A percentile compares a stretch with the other conserved stretches of the same genome.
phyloP scores from a whole-genome alignment of 1,140 invertebrate genomes.

The Holotrichia oblita region DNA sequence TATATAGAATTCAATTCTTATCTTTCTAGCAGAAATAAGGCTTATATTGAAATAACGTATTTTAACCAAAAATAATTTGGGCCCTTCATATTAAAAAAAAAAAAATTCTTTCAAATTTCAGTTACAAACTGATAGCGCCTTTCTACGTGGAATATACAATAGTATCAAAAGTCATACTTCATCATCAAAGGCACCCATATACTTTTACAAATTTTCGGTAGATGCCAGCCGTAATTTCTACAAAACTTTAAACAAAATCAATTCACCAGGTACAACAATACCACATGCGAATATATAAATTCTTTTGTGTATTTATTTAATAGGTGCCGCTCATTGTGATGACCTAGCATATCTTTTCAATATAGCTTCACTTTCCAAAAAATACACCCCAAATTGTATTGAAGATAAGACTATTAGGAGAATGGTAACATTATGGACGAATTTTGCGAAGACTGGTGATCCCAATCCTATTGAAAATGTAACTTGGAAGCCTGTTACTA shows the following conservation, averaged over 20 bases:
- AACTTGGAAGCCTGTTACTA: constrained; percentile 47
- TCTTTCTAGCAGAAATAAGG: too few species aligned
- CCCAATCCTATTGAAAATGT: constrained; percentile 50
- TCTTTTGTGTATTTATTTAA: background rate
- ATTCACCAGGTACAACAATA: background rate
- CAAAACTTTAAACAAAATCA: background rate
- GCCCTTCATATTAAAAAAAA: too few species aligned
- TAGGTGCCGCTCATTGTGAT: background rate
- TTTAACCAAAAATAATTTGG: too few species aligned
- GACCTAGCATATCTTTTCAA: background rate
- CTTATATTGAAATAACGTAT: too few species aligned
- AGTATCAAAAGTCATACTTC: background rate
- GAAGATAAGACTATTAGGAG: background rate
- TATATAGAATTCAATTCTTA: too few species aligned
- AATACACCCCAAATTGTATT: background rate
- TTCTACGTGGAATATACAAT: background rate
- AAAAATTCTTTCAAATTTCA: background rate
- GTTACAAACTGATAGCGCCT: background rate
- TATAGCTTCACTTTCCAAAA: background rate
- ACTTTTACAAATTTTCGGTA: background rate
- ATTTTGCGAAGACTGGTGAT: background rate
- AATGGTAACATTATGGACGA: background rate
- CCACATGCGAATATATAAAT: background rate
- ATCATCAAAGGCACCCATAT: background rate
- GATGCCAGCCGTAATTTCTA: background rate